phyloP scores from a whole-genome alignment of 92 coral and sea anemone genomes.

The Siderastrea radians region DNA sequence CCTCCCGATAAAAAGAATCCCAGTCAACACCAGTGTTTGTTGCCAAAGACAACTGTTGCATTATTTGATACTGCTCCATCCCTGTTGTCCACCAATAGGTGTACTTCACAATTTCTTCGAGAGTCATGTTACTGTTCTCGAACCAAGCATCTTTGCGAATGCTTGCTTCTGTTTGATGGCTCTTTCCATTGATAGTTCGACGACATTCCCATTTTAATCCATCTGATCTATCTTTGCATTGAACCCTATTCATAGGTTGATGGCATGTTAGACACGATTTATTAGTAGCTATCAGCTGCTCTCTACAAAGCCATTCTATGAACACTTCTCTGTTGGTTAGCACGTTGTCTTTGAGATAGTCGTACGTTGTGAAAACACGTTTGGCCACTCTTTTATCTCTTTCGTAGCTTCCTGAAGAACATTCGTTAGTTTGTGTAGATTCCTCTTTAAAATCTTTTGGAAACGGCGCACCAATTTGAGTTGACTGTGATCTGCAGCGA shows the following conservation, averaged over 20 bases:
- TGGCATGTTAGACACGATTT: background rate
- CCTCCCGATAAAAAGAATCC: slow-evolving; percentile 28
- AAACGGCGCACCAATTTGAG: background rate
- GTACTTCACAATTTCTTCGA: slow-evolving; percentile 9
- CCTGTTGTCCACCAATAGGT: slow-evolving; percentile 25
- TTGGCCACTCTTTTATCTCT: background rate
- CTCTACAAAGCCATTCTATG: background rate
- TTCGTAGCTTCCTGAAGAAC: background rate
- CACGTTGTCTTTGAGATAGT: background rate
- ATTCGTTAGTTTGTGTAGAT: background rate
- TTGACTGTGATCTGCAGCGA: background rate
- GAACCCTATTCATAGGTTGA: background rate
- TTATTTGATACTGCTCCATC: slow-evolving; percentile 18
- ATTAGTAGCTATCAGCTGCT: background rate
- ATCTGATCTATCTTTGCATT: background rate
- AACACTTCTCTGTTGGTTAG: background rate
- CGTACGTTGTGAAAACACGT: background rate
- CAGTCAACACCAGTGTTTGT: slow-evolving; percentile 26
- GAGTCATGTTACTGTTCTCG: slow-evolving; percentile 2
- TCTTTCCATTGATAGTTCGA: background rate
- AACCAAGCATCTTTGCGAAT: background rate
- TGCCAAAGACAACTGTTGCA: slow-evolving; percentile 17
- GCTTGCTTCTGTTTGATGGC: background rate
- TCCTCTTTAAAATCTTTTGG: background rate
- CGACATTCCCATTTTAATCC: slow-evolving; percentile 19